Base-by-base conservation (phyloP, 2,113 vertebrate species). In the Coregonus clupeaformis region DNA sequence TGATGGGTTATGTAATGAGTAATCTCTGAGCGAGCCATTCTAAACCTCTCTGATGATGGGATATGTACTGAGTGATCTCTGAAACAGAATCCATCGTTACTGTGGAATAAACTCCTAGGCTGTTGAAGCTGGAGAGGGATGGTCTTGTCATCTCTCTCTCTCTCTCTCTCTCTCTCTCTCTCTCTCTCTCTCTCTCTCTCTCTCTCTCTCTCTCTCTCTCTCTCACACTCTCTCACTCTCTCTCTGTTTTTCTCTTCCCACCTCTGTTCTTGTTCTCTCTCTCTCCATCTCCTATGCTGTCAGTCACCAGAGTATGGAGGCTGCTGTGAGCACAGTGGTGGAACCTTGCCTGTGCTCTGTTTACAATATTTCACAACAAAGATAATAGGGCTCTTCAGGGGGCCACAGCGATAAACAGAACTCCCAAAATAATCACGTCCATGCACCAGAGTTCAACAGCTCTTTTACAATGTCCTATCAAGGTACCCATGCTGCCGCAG, bases 361-460 rank as follows among this genome's bases (percentile, higher is more conserved):
- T 69, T 75, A 84, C 77, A 24, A 60, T 16, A 80, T 65, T 84
- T 85, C 75, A 80, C 84, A 86, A 82, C 74, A 84, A 42, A 82
- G 59, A 73, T 82, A 84, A 87, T 77, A 71, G 65, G 68, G 30
- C 71, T 77, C 80, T 85, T 80, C 82, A 77, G 84, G 49, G 73
- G 75, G 69, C 80, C 52, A 63, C 69, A 72, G 77, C 79, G 82
- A 68, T 77, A 80, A 57, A 80, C 80, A 82, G 36, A 80, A 79
- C 81, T 80, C 80, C 75, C 74, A 79, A 5, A 82, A 84, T 66
- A 84, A 87, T 79, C 79, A 83, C 76, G 62, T 74, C 81, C 75
- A 78, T 36, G 36, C 80, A 75, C 75, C 11, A 6, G 45, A 79
- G 78, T 73, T 79, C 84, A 87, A 63, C 42, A 69, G 20, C 59